A percentile compares a stretch with the other conserved stretches of the same genome.
These are phyloP conservation scores for Timema podura DNA, from an alignment of 2,888 invertebrate species.

Conservation along the genomic window DNA sequence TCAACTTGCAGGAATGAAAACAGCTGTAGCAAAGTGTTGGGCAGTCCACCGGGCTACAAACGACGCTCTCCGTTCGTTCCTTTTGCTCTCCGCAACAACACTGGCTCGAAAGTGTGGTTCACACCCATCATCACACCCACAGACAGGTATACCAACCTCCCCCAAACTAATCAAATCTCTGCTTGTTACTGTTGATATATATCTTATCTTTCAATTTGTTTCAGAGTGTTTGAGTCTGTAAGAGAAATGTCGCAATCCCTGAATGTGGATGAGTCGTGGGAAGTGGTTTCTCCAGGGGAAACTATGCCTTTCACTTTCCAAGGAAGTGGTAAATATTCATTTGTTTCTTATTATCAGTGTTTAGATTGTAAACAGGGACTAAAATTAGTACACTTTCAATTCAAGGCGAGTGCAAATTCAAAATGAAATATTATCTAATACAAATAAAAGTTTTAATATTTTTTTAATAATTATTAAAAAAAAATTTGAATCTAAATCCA, in stretches of 20 bases:
- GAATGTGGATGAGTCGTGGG: constrained; percentile 60
- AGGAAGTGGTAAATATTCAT: constrained; percentile 51
- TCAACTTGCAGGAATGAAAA: constrained; percentile 29
- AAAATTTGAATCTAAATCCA: no score
- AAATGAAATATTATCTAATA: no score
- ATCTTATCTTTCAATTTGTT: constrained; percentile 9
- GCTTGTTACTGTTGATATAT: neutral
- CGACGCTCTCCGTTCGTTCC: constrained; percentile 90
- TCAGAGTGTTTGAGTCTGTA: no score
- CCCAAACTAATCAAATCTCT: neutral
- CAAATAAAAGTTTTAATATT: no score
- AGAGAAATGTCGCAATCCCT: constrained; percentile 35
- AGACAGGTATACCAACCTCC: constrained; percentile 42
- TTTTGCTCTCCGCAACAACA: constrained; percentile 87
- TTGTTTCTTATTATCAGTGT: no score
- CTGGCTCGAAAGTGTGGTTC: constrained; percentile 82
- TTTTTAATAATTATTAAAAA: no score
- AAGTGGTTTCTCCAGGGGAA: constrained; percentile 65
- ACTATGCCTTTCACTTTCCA: constrained; percentile 85
- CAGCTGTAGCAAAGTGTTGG: constrained; percentile 45
- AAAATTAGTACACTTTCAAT: no score
- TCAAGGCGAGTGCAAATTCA: no score
- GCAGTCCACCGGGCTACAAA: constrained; percentile 59
- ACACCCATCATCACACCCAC: constrained; percentile 73
- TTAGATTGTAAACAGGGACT: no score